Conservation (phyloP, 2,888 invertebrate species). For the Orthosia gracilis region DNA sequence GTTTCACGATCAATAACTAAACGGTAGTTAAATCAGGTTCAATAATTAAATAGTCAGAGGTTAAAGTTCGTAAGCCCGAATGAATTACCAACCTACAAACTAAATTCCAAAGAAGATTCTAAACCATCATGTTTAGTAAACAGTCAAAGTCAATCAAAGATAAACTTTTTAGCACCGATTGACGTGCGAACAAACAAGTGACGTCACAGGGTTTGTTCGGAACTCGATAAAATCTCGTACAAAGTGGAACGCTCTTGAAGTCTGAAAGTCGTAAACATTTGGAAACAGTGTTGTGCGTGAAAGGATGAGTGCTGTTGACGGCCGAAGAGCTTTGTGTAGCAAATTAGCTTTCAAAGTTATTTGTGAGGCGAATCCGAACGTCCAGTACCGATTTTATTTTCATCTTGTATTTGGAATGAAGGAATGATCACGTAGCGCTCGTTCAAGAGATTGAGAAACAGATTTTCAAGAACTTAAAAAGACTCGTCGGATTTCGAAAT, state of each 20-base stretch:
- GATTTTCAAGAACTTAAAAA: not conserved
- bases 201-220: conserved; percentile 45
- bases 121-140: conserved; percentile 31
- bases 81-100: conserved; percentile 22
- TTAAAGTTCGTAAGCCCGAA: conserved; percentile 19
- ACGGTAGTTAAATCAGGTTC: not conserved
- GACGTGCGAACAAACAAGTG: conserved; percentile 42
- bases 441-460: not conserved
- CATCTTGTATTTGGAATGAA: not conserved
- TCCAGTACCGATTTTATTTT: conserved; percentile 10
- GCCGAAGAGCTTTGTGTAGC: conserved; percentile 35
- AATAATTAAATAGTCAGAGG: conserved; percentile 9
- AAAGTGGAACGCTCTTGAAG: conserved; percentile 26
- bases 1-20: conserved; percentile 5
- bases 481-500: not conserved
- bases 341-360: conserved; percentile 26
- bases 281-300: conserved; percentile 36
- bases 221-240: conserved; percentile 35
- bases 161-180: conserved; percentile 9
- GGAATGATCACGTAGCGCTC: not conserved
- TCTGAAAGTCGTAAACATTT: conserved; percentile 56
- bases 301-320: conserved; percentile 47
- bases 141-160: conserved; percentile 39
- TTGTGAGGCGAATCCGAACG: not conserved
- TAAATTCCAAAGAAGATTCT: conserved; percentile 19